These are phyloP conservation scores for Perca flavescens DNA, from an alignment of 2,113 vertebrate genomes.

Conservation along the genomic window DNA sequence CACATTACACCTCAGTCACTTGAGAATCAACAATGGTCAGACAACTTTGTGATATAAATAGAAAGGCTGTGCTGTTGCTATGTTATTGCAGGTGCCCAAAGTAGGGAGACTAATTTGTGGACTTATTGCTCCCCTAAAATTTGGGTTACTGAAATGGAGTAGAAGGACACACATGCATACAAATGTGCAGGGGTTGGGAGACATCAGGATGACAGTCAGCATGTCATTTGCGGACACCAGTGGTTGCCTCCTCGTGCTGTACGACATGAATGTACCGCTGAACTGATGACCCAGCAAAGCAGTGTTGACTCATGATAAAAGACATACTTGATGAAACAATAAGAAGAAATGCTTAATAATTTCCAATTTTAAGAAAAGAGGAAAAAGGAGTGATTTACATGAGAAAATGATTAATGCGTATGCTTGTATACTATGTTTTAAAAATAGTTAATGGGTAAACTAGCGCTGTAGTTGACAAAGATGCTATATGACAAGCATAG, in stretches of 20 bases:
- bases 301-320: conserved; percentile 46
- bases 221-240: conserved; percentile 67
- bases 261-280: conserved; percentile 4
- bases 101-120: conserved; percentile 44
- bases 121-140: conserved; percentile 58
- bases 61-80: conserved; percentile 15
- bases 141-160: conserved; percentile 46
- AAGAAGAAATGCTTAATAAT: conserved; percentile 15
- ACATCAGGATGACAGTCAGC: conserved; percentile 26
- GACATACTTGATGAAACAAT: conserved; percentile 7
- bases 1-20: conserved; percentile 43
- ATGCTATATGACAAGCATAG: conserved; percentile 1
- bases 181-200: conserved; percentile 31
- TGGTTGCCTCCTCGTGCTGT: conserved; percentile 32
- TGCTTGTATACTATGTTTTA: neutral
- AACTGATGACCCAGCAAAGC: conserved; percentile 48
- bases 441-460: neutral
- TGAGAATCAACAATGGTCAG: conserved; percentile 56
- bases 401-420: neutral
- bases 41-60: conserved; percentile 62
- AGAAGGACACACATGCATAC: conserved; percentile 19
- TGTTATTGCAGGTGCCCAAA: conserved; percentile 76
- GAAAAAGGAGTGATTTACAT: neutral
- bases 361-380: neutral
- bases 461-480: neutral